Base-by-base conservation (phyloP, 2,113 vertebrate genomes). In the Xerus inauris region DNA sequence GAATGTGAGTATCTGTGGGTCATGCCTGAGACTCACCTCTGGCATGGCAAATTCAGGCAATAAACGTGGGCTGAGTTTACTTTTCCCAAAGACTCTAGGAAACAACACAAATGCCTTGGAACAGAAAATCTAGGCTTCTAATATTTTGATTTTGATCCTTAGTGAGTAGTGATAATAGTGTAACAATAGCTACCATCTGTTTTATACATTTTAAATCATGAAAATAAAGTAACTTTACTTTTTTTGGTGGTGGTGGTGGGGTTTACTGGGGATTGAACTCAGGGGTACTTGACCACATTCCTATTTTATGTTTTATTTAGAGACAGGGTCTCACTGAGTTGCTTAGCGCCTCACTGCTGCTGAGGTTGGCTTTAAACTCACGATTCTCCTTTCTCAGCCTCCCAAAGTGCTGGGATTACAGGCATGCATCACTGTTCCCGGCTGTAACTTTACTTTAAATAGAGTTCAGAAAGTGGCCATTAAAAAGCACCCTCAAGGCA, bases 1-100 rank as follows among this genome's bases (percentile, higher is more conserved):
- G 99, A 99, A 98, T 99, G 99, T 99, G 98, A 99, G 99, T 99
- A 98, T 30, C 49, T 59, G n/a, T 35, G 47, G 32, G 12, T 57
- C 45, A 13, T 2, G 0, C 4, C 14, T 20, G 86, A 73, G 80
- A 40, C 86, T 79, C 26, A 30, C 19, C 13, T 3, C 30, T n/a
- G 64, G 22, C 59, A 17, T 1, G 19, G 0, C 1, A 84, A 40
- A 54, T 59, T 49, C 20, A 79, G 40, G 42, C 79, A 82, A 0
- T 32, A 80, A 59, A 40, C 42, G 1, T n/a, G 32, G 67, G 11
- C 79, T 76, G 32, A 35, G 45, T 51, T n/a, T 89, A 89, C 42
- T 22, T 59, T 93, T 80, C 87, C 51, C 22, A 8, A 38, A 83
- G 86, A 57, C 67, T 95, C 88, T 40, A 84, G 62, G 79, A 84